phyloP scores from a whole-genome alignment of 2,797 vertebrate species.

The Hyperoplus immaculatus region DNA sequence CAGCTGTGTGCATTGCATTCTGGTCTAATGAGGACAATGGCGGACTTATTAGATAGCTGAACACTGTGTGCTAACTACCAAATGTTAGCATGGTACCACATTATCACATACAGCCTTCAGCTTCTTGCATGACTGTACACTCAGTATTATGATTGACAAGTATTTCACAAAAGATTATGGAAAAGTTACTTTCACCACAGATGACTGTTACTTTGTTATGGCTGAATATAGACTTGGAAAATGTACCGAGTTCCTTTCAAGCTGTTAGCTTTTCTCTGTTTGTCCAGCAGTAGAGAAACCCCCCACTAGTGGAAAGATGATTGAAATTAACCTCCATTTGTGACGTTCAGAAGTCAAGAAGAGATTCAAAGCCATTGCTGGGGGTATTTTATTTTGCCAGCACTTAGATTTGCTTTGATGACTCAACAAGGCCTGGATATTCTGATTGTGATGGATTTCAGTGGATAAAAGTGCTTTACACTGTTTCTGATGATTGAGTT shows the following conservation, averaged over 20 bases:
- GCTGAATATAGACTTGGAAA: background rate
- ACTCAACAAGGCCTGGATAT: slow-evolving; percentile 24
- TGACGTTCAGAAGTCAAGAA: slow-evolving; percentile 21
- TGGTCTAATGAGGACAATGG: too few species aligned
- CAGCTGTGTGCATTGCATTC: background rate
- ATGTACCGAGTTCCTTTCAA: background rate
- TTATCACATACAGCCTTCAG: background rate
- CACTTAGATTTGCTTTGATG: slow-evolving; percentile 56
- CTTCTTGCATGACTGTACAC: background rate
- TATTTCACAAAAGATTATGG: background rate
- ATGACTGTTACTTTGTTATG: background rate
- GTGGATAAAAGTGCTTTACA: slow-evolving; percentile 61
- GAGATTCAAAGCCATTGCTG: slow-evolving; percentile 13
- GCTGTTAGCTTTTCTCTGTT: background rate
- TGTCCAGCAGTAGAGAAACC: background rate
- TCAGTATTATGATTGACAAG: too few species aligned
- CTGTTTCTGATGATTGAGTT: slow-evolving; percentile 63
- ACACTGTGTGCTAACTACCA: background rate
- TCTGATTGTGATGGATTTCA: slow-evolving; percentile 63
- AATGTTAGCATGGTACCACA: background rate
- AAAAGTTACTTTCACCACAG: background rate
- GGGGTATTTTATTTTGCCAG: slow-evolving; percentile 23
- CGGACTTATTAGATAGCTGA: too few species aligned
- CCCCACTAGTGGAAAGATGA: background rate
- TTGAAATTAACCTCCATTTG: slow-evolving; percentile 33